Percentiles rank a stretch among this genome's conserved stretches.
These are phyloP conservation scores for Drosophila testacea DNA, from an alignment of 2,888 invertebrate genomes.

Conservation along the genomic window DNA sequence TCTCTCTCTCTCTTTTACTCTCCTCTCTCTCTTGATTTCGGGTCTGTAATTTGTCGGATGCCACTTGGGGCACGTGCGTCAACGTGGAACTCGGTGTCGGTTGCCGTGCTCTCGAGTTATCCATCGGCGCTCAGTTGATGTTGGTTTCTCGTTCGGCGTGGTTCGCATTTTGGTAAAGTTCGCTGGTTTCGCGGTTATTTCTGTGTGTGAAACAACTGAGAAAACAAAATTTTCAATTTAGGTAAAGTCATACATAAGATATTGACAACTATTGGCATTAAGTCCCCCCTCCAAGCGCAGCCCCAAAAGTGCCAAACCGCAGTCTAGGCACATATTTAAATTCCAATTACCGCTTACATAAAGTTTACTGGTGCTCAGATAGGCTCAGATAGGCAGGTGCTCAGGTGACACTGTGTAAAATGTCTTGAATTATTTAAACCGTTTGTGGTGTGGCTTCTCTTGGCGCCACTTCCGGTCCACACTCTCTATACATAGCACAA, in stretches of 20 bases:
- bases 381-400: conserved; percentile 3
- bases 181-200: conserved; percentile 29
- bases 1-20: conserved; percentile 9
- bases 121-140: conserved; percentile 69
- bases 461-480: conserved; percentile 37
- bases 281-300: background rate
- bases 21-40: conserved; percentile 2
- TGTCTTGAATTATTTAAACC: conserved; percentile 25
- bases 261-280: conserved; percentile 8
- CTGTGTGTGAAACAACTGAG: conserved; percentile 24
- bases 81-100: conserved; percentile 32
- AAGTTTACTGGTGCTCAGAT: conserved; percentile 34
- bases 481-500: conserved; percentile 11
- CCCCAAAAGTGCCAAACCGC: conserved; percentile 1
- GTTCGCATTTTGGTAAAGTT: conserved; percentile 55
- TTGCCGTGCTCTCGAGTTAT: conserved; percentile 11
- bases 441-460: conserved; percentile 20
- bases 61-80: conserved; percentile 63
- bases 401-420: conserved; percentile 18
- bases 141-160: conserved; percentile 74
- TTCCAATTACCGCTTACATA: conserved; percentile 30
- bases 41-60: conserved; percentile 24
- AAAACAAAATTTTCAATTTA: conserved; percentile 35
- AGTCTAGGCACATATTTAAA: conserved; percentile 12
- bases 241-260: conserved; percentile 38